Conservation (phyloP, 1,140 invertebrate species). For the Melanaphis sacchari region DNA sequence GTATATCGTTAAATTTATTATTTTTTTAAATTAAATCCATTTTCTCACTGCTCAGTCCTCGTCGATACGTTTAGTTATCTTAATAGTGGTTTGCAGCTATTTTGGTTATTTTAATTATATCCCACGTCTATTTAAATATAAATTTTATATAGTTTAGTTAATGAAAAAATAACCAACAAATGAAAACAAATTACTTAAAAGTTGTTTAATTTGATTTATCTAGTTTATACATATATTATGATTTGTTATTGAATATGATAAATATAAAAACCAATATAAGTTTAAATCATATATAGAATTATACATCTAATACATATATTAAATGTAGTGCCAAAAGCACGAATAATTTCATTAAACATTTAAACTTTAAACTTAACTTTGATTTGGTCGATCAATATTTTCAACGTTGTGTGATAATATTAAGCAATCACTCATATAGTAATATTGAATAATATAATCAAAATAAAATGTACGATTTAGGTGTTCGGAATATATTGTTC, state of each 20-base stretch:
- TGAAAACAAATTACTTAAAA: neutral
- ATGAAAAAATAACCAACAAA: neutral
- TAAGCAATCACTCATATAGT: neutral
- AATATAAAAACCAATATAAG: neutral
- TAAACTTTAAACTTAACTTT: neutral
- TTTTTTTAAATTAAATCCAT: neutral
- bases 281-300: neutral
- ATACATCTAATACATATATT: neutral
- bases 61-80: neutral
- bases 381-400: neutral
- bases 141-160: neutral
- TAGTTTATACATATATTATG: neutral
- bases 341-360: constrained; percentile 3
- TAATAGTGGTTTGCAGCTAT: neutral
- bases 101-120: neutral
- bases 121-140: neutral
- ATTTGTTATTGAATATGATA: neutral
- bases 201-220: neutral
- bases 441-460: neutral
- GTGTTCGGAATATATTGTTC: neutral
- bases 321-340: neutral
- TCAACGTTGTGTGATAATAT: neutral
- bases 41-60: neutral
- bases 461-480: neutral
- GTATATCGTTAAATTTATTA: neutral